phyloP scores from a whole-genome alignment of 2,888 invertebrate species.

The Anagyrus pseudococci region DNA sequence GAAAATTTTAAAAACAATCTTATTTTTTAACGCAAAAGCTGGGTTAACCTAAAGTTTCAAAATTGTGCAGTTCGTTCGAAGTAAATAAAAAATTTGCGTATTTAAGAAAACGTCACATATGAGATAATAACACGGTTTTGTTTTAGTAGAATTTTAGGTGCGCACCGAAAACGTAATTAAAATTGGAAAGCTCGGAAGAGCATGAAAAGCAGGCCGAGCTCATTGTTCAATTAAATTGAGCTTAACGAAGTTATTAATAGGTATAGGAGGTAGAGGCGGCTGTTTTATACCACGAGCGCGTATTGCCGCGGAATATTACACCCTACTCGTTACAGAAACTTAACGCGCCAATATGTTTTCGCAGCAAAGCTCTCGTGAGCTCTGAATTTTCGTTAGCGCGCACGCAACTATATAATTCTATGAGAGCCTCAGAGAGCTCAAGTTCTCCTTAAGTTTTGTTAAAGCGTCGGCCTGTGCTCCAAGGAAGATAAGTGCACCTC shows the following conservation, averaged over 20 bases:
- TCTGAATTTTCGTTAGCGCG: not conserved
- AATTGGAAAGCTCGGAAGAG: slow-evolving; percentile 45
- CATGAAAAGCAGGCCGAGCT: not conserved
- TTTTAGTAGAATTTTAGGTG: too few relatives aligned
- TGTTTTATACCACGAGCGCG: not conserved
- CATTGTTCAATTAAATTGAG: slow-evolving; percentile 33
- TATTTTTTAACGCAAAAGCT: too few relatives aligned
- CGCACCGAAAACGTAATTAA: slow-evolving; percentile 45
- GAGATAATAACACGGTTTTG: too few relatives aligned
- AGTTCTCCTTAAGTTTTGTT: too few relatives aligned
- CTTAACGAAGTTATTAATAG: slow-evolving; percentile 38
- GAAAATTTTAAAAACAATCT: too few relatives aligned
- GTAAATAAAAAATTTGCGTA: too few relatives aligned
- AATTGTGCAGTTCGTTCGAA: not conserved
- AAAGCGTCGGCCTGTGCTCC: too few relatives aligned
- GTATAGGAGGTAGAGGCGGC: not conserved
- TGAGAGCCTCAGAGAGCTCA: too few relatives aligned
- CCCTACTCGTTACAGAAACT: not conserved
- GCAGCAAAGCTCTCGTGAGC: too few relatives aligned
- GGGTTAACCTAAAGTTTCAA: too few relatives aligned
- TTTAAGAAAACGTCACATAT: not conserved
- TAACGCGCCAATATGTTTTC: not conserved
- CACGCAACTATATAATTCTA: not conserved
- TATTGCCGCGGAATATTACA: not conserved
- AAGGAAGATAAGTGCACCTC: too few relatives aligned